Evolutionary conservation across 2,888 invertebrate species (phyloP).

Genomic region (Lithophane ornitopus): DNA sequence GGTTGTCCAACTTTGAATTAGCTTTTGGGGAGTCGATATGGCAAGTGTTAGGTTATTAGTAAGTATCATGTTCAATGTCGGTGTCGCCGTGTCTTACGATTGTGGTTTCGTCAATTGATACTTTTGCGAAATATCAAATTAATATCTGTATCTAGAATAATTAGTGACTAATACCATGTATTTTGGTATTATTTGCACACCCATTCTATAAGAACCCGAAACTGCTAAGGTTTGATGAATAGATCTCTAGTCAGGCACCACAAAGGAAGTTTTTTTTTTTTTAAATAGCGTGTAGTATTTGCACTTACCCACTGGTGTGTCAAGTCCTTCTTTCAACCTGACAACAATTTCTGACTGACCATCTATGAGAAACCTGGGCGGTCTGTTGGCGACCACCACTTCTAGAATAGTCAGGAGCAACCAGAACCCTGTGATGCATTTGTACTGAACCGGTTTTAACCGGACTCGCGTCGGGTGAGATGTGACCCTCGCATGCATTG

Average conservation of each 20-base stretch:
- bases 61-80: constrained; percentile 34
- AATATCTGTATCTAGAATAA: not conserved
- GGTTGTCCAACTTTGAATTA: constrained; percentile 62
- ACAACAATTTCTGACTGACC: constrained; percentile 98
- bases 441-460: constrained; percentile 81
- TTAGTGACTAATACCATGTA: too few species aligned
- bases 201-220: not conserved
- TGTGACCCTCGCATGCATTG: constrained; percentile 77
- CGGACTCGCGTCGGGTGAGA: constrained; percentile 80
- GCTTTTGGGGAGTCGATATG: constrained; percentile 56
- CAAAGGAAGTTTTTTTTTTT: not conserved
- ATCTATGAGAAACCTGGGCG: constrained; percentile 96
- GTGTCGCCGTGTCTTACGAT: not conserved
- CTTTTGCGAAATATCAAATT: constrained; percentile 44
- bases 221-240: not conserved
- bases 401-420: constrained; percentile 73
- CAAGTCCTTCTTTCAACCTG: constrained; percentile 96
- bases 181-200: constrained; percentile 1
- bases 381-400: constrained; percentile 92
- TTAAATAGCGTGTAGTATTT: not conserved
- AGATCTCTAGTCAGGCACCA: not conserved
- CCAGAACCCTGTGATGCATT: constrained; percentile 69
- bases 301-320: constrained; percentile 95
- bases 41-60: constrained; percentile 34
- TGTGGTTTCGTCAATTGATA: constrained; percentile 40